phyloP scores from a whole-genome alignment of 2,797 vertebrate genomes.

The Clarias platycephalus region DNA sequence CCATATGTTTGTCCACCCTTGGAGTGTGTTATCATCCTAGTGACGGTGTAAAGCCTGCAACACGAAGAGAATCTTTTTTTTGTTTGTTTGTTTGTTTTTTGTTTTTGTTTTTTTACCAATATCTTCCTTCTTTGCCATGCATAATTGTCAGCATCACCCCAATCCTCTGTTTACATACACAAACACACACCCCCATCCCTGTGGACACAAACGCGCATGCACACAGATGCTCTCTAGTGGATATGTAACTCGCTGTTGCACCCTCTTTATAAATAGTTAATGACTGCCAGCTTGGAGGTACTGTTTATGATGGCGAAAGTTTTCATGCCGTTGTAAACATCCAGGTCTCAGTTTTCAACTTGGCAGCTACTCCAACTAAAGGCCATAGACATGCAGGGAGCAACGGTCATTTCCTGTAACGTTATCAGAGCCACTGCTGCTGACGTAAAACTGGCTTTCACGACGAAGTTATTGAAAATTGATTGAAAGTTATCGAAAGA shows the following conservation, averaged over 20 bases:
- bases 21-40: background rate
- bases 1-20: constrained; percentile 53
- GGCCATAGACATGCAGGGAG: constrained; percentile 22
- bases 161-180: constrained; percentile 21
- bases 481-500: constrained; percentile 3
- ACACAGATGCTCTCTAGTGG: constrained; percentile 23
- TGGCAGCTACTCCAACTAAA: constrained; percentile 49
- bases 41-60: constrained; percentile 13
- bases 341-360: constrained; percentile 55
- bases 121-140: constrained; percentile 7
- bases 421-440: constrained; percentile 38
- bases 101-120: background rate
- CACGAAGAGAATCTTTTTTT: constrained; percentile 25
- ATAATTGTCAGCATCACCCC: constrained; percentile 23
- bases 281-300: constrained; percentile 56
- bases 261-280: constrained; percentile 60
- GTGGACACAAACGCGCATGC: background rate
- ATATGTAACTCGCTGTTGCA: constrained; percentile 50
- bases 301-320: constrained; percentile 61
- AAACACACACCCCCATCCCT: background rate
- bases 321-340: constrained; percentile 59
- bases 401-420: constrained; percentile 50
- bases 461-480: constrained; percentile 17
- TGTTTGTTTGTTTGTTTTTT: background rate
- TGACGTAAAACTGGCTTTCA: constrained; percentile 14